phyloP scores from a whole-genome alignment of 2,888 invertebrate species.

The Leptinotarsa rubiginosa region DNA sequence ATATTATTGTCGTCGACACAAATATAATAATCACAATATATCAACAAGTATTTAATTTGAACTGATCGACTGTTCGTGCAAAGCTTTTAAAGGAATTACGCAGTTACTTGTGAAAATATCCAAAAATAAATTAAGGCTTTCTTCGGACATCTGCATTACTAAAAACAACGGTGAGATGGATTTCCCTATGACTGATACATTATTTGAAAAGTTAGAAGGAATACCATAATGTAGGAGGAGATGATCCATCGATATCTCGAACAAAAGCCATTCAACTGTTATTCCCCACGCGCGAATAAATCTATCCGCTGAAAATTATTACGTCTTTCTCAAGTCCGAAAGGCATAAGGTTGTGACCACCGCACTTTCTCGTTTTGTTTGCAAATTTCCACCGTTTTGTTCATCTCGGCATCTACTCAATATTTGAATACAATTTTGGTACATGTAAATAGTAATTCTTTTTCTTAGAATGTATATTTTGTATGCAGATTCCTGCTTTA shows the following conservation, averaged over 20 bases:
- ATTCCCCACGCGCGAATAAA: constrained; percentile 4
- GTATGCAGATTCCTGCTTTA: constrained; percentile 59
- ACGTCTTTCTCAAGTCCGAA: constrained; percentile 52
- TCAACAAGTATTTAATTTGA: too few relatives aligned
- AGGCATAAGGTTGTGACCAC: constrained; percentile 40
- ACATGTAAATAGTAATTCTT: constrained; percentile 58
- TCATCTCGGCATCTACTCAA: constrained; percentile 55
- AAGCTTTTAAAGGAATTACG: too few relatives aligned
- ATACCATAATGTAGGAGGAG: background rate
- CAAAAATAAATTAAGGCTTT: too few relatives aligned
- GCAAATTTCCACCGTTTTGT: constrained; percentile 56
- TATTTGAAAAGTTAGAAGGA: background rate
- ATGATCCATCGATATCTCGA: constrained; percentile 5
- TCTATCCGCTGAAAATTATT: constrained; percentile 46
- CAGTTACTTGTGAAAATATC: too few relatives aligned
- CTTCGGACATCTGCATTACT: too few relatives aligned
- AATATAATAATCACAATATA: too few relatives aligned
- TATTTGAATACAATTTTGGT: constrained; percentile 65
- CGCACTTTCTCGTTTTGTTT: constrained; percentile 53
- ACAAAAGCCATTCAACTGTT: constrained; percentile 19
- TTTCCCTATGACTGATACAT: background rate
- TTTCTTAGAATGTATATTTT: constrained; percentile 55
- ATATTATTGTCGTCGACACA: too few relatives aligned
- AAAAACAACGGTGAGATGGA: too few relatives aligned
- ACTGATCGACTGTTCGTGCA: too few relatives aligned